Conservation (phyloP, 2,797 vertebrate genomes). For the Phataginus tetradactyla region DNA sequence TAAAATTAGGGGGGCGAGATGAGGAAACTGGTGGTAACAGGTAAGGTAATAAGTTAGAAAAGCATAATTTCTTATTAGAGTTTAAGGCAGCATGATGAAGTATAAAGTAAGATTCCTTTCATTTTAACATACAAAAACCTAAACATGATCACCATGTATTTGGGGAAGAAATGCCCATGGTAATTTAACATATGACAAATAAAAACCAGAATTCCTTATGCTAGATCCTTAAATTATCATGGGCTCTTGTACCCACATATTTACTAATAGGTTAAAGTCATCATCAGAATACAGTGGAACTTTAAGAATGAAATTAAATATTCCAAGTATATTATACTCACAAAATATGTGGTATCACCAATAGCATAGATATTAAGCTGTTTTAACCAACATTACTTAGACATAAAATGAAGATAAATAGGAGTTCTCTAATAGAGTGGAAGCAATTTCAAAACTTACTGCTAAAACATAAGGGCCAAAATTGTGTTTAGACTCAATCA, state of each 20-base stretch:
- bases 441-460: background rate
- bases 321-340: background rate
- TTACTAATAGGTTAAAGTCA: background rate
- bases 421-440: background rate
- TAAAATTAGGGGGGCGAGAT: background rate
- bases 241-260: background rate
- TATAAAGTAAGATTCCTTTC: background rate
- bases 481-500: background rate
- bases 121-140: conserved; percentile 41
- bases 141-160: background rate
- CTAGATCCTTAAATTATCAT: background rate
- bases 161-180: background rate
- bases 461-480: background rate
- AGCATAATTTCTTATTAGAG: background rate
- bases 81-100: background rate
- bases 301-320: conserved; percentile 19
- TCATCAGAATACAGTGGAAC: background rate
- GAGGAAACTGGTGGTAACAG: background rate
- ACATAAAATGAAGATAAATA: conserved; percentile 1
- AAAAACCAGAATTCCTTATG: background rate
- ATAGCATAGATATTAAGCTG: background rate
- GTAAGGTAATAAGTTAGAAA: background rate
- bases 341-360: background rate
- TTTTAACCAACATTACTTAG: background rate
- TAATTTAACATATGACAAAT: background rate